These are phyloP conservation scores for Meiosimyza platycephala DNA, from an alignment of 2,888 invertebrate genomes.

Conservation along the genomic window DNA sequence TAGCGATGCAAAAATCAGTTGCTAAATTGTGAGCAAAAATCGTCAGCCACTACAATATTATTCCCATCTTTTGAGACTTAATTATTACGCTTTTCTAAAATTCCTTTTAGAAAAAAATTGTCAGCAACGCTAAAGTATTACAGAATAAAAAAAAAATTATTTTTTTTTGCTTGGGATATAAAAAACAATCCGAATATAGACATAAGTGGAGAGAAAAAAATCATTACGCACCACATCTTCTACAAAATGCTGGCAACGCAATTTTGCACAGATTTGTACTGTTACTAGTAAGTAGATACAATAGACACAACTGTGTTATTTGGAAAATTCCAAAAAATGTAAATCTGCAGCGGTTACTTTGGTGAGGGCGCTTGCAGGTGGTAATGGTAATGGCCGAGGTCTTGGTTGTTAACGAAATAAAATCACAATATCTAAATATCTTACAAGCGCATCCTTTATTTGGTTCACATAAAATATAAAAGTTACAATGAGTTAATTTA, in stretches of 20 bases:
- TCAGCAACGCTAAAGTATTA: too few relatives aligned
- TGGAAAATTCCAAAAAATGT: constrained; percentile 6
- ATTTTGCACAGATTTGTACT: constrained; percentile 22
- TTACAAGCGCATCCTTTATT: too few relatives aligned
- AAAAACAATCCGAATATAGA: not conserved
- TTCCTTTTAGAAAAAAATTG: not conserved
- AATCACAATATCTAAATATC: too few relatives aligned
- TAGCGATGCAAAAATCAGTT: too few relatives aligned
- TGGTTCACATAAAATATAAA: too few relatives aligned
- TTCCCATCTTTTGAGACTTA: not conserved
- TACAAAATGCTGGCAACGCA: not conserved
- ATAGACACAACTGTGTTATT: constrained; percentile 9
- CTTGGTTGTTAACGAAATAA: too few relatives aligned
- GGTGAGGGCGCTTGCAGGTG: not conserved
- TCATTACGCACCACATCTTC: not conserved
- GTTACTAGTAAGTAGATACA: not conserved
- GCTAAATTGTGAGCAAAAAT: too few relatives aligned
- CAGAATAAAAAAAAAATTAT: too few relatives aligned
- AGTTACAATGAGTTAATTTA: too few relatives aligned
- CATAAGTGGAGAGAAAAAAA: not conserved
- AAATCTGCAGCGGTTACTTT: not conserved
- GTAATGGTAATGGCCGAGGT: not conserved
- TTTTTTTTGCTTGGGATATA: too few relatives aligned
- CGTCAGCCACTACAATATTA: not conserved
- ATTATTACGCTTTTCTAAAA: not conserved